phyloP scores from a whole-genome alignment of 2,888 invertebrate species.

The Pheosia gnoma region DNA sequence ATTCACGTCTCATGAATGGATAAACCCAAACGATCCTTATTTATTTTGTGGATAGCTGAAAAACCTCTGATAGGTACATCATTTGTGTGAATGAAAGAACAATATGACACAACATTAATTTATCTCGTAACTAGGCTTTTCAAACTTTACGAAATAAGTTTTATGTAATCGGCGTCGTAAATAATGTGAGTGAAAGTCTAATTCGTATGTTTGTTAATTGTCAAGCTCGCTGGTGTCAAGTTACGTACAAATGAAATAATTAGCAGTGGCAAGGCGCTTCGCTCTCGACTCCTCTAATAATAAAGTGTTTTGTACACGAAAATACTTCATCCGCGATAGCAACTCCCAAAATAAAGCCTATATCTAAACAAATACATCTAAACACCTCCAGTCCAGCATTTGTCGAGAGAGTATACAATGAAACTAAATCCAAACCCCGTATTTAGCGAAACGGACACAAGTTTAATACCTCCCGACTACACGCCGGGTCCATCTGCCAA shows the following conservation, averaged over 20 bases:
- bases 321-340: too few relatives aligned
- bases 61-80: too few relatives aligned
- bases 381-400: background rate
- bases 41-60: too few relatives aligned
- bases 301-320: background rate
- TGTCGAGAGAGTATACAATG: background rate
- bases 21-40: too few relatives aligned
- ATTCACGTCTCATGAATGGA: too few relatives aligned
- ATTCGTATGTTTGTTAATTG: background rate
- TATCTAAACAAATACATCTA: too few relatives aligned
- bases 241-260: background rate
- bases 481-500: constrained; percentile 25
- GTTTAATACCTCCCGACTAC: constrained; percentile 9
- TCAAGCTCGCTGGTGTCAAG: background rate
- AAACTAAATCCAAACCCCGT: constrained; percentile 2
- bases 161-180: background rate
- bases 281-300: background rate
- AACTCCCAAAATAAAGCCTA: too few relatives aligned
- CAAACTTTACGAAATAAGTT: background rate
- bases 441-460: constrained; percentile 16
- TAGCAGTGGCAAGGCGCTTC: background rate
- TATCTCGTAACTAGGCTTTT: too few relatives aligned
- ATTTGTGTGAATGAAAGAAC: too few relatives aligned
- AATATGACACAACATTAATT: too few relatives aligned
- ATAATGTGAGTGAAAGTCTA: background rate